These are phyloP conservation scores for Thecocarcelia acutangulata DNA, from an alignment of 2,888 invertebrate genomes.

Conservation along the genomic window DNA sequence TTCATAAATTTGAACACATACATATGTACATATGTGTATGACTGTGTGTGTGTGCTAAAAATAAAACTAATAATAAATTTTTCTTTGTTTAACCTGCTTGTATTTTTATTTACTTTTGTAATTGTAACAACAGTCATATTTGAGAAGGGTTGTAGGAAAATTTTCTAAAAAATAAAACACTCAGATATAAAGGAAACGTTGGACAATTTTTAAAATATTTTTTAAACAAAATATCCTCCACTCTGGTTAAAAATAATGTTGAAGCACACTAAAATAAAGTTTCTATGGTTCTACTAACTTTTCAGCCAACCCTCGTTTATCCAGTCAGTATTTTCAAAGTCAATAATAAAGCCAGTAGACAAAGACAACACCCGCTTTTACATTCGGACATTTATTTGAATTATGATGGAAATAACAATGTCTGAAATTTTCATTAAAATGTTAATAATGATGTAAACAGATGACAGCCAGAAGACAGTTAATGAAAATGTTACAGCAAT, in stretches of 20 bases:
- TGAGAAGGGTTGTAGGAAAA: constrained; percentile 25
- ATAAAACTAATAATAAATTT: constrained; percentile 57
- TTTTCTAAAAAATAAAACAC: background rate
- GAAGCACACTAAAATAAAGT: background rate
- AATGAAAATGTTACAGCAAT: constrained; percentile 32
- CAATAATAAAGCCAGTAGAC: constrained; percentile 13
- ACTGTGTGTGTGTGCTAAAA: constrained; percentile 8
- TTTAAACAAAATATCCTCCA: too few relatives aligned
- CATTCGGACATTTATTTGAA: constrained; percentile 45
- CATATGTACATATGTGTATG: background rate
- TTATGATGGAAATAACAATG: constrained; percentile 45
- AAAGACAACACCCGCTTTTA: constrained; percentile 53
- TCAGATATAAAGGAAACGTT: too few relatives aligned
- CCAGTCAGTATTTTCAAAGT: constrained; percentile 45
- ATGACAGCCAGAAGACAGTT: constrained; percentile 47
- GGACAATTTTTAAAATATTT: too few relatives aligned
- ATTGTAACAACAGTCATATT: constrained; percentile 15
- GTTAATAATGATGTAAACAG: constrained; percentile 42
- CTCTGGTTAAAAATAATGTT: too few relatives aligned
- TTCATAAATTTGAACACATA: background rate
- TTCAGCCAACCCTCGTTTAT: constrained; percentile 3
- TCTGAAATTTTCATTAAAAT: constrained; percentile 10
- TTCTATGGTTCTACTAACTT: background rate
- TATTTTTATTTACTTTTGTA: constrained; percentile 17
- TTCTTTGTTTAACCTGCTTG: constrained; percentile 63